A percentile compares a stretch with the other conserved stretches of the same genome.
Conservation (phyloP, 2,888 invertebrate species). For the Elegia similella region DNA sequence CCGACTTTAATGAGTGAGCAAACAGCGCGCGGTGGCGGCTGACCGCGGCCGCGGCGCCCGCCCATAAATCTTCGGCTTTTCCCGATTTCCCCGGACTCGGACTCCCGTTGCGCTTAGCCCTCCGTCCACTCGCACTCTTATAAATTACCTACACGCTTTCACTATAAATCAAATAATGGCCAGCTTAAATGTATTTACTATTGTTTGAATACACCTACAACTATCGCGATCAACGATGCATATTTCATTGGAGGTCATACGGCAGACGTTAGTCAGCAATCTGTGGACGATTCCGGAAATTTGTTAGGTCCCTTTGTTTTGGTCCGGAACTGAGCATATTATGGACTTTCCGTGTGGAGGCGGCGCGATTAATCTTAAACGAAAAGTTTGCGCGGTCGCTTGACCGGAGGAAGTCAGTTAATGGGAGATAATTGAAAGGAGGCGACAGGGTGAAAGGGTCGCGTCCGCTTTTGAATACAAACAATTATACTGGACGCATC, state of each 20-base stretch:
- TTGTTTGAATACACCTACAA: slow-evolving; percentile 74
- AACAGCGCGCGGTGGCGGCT: slow-evolving; percentile 58
- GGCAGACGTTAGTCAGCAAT: slow-evolving; percentile 59
- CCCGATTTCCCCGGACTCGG: slow-evolving; percentile 65
- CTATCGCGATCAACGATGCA: slow-evolving; percentile 49
- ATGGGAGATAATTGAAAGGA: slow-evolving; percentile 68
- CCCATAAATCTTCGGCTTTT: slow-evolving; percentile 78
- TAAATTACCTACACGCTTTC: slow-evolving; percentile 79
- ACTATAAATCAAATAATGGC: slow-evolving; percentile 77
- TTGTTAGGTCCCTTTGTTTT: slow-evolving; percentile 58
- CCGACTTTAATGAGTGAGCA: slow-evolving; percentile 78
- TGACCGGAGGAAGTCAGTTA: slow-evolving; percentile 61
- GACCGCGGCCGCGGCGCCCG: slow-evolving; percentile 63
- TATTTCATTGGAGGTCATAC: slow-evolving; percentile 48
- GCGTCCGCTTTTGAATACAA: slow-evolving; percentile 42
- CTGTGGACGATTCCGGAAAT: slow-evolving; percentile 51
- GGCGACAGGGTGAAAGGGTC: slow-evolving; percentile 37
- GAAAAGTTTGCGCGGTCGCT: slow-evolving; percentile 47
- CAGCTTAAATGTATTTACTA: slow-evolving; percentile 77
- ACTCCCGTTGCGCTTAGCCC: slow-evolving; percentile 59
- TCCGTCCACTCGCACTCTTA: slow-evolving; percentile 69
- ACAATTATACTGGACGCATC: slow-evolving; percentile 49
- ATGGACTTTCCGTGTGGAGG: slow-evolving; percentile 55
- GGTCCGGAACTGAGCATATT: slow-evolving; percentile 66
- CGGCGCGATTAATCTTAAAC: slow-evolving; percentile 56